Evolutionary conservation across 2,113 vertebrate genomes (phyloP).

Genomic region (Mustela nigripes): DNA sequence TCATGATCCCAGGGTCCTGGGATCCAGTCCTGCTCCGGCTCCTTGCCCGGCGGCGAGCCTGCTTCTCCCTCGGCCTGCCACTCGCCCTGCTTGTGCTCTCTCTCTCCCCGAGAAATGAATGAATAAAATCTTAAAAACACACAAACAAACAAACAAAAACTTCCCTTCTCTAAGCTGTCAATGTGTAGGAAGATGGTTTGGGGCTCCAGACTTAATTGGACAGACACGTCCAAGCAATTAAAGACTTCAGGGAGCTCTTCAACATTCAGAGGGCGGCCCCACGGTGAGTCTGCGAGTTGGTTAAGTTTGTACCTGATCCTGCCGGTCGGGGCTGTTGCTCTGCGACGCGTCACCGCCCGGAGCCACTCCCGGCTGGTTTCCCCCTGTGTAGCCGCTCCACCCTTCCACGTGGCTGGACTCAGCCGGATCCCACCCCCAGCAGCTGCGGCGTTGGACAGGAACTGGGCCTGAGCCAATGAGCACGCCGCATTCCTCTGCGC

Average conservation of each 20-base stretch:
- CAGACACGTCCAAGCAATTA: not conserved
- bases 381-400: not conserved
- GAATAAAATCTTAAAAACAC: too few relatives aligned
- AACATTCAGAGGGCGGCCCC: not conserved
- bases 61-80: too few relatives aligned
- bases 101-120: too few relatives aligned
- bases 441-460: not conserved
- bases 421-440: not conserved
- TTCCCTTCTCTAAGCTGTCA: not conserved
- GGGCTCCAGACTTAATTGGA: not conserved
- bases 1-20: too few relatives aligned
- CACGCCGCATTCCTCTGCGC: not conserved
- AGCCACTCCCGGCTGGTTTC: not conserved
- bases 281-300: rapidly evolving
- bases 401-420: not conserved
- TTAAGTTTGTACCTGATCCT: not conserved
- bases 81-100: too few relatives aligned
- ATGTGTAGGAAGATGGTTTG: not conserved
- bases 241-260: not conserved
- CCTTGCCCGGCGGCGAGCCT: too few relatives aligned
- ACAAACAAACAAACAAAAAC: too few relatives aligned
- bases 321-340: not conserved
- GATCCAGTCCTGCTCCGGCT: too few relatives aligned
- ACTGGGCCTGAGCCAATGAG: not conserved
- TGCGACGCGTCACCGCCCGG: not conserved